These are phyloP conservation scores for Stichodactyla helianthus DNA, from an alignment of 64 coral and sea anemone species.

Conservation along the genomic window DNA sequence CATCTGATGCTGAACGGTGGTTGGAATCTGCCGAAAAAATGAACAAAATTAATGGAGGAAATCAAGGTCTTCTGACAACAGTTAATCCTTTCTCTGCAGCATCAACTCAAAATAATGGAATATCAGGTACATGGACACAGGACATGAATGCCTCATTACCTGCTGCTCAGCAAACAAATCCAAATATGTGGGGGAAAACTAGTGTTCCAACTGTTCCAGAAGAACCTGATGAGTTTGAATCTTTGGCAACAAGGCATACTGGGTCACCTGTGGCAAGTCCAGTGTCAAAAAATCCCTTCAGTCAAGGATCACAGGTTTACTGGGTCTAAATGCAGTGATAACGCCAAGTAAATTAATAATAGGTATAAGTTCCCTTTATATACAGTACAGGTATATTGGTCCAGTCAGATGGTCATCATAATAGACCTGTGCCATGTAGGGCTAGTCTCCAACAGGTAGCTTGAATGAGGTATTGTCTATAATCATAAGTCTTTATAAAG, in stretches of 20 bases:
- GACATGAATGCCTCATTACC: conserved; percentile 53
- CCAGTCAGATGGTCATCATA: background rate
- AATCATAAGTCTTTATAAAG: too few relatives aligned
- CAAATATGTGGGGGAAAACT: conserved; percentile 32
- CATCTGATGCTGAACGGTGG: conserved; percentile 86
- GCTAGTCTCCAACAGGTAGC: background rate
- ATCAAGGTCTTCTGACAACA: conserved; percentile 82
- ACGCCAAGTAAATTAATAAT: conserved; percentile 9
- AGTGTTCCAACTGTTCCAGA: conserved; percentile 11
- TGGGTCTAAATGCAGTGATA: conserved; percentile 42
- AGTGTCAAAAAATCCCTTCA: conserved; percentile 50
- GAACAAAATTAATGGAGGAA: conserved; percentile 36
- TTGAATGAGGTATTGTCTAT: background rate
- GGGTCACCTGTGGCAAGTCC: conserved; percentile 39
- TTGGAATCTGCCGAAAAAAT: conserved; percentile 59
- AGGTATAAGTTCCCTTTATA: background rate
- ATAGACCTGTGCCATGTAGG: background rate
- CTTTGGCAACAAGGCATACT: conserved; percentile 50
- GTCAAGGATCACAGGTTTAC: conserved; percentile 52
- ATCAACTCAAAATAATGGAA: conserved; percentile 59
- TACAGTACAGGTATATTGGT: background rate
- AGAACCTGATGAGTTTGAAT: conserved; percentile 59
- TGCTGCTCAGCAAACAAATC: conserved; percentile 10
- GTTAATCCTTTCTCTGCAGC: conserved; percentile 73
- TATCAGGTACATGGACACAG: conserved; percentile 86